Evolutionary conservation across 2,888 invertebrate genomes (phyloP).

Genomic region (Platycheirus albimanus): DNA sequence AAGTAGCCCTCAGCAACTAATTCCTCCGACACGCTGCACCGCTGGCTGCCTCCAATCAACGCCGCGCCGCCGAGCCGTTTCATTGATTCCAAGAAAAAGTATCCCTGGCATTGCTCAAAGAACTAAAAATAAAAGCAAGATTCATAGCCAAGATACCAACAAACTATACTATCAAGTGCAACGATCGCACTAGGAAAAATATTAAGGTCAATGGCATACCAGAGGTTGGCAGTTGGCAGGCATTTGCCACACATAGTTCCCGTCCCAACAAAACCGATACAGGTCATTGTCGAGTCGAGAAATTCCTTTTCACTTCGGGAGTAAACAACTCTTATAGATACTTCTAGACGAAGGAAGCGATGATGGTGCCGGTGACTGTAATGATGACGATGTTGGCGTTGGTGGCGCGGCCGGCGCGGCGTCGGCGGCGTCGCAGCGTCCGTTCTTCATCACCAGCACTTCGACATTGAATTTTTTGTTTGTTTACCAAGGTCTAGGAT

Average conservation of each 20-base stretch:
- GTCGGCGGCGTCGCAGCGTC: background rate
- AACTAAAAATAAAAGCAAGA: slow-evolving; percentile 43
- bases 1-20: background rate
- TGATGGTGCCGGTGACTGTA: background rate
- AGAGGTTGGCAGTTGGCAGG: slow-evolving; percentile 40
- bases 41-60: too few relatives aligned
- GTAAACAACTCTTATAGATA: slow-evolving; percentile 39
- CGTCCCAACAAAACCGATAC: slow-evolving; percentile 54
- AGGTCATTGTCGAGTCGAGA: slow-evolving; percentile 56
- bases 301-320: slow-evolving; percentile 46
- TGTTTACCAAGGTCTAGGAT: slow-evolving; percentile 6
- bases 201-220: slow-evolving; percentile 66
- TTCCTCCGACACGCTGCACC: background rate
- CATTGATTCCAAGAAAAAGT: slow-evolving; percentile 13
- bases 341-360: background rate
- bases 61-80: background rate
- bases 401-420: too few relatives aligned
- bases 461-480: background rate
- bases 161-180: slow-evolving; percentile 32
- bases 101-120: slow-evolving; percentile 51
- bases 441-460: too few relatives aligned
- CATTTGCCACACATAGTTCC: slow-evolving; percentile 54
- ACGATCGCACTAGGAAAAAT: slow-evolving; percentile 63
- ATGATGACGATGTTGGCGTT: too few relatives aligned
- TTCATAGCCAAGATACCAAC: slow-evolving; percentile 30